Conservation (phyloP, 2,888 invertebrate genomes). For the Stenchaetothrips biformis region DNA sequence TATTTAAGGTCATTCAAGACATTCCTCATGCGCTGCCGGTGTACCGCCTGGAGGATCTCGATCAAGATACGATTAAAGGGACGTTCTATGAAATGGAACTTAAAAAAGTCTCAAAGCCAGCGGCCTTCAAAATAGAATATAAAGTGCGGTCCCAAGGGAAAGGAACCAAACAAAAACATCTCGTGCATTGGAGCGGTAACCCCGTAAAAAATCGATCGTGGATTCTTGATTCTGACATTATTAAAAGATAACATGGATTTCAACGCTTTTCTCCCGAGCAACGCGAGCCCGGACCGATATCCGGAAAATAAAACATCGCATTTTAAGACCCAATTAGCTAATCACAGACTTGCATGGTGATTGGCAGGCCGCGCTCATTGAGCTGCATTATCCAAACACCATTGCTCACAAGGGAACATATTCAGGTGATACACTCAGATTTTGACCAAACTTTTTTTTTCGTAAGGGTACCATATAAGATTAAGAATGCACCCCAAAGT, state of each 20-base stretch:
- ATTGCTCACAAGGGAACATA: too few species aligned
- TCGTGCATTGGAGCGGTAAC: slow-evolving; percentile 34
- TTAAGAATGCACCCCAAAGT: too few species aligned
- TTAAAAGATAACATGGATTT: neutral
- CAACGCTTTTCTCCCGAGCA: slow-evolving; percentile 25
- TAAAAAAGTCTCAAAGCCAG: slow-evolving; percentile 32
- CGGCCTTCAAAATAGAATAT: slow-evolving; percentile 26
- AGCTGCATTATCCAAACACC: too few species aligned
- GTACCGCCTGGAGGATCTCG: too few species aligned
- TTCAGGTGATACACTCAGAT: too few species aligned
- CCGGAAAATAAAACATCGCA: slow-evolving; percentile 34
- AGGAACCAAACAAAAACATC: slow-evolving; percentile 21
- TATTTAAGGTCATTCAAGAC: slow-evolving; percentile 33
- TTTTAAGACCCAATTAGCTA: slow-evolving; percentile 33
- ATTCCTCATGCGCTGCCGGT: too few species aligned
- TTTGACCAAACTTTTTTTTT: too few species aligned
- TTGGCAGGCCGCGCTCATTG: slow-evolving; percentile 34
- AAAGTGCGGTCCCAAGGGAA: slow-evolving; percentile 24
- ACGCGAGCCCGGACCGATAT: slow-evolving; percentile 32
- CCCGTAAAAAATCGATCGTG: slow-evolving; percentile 31
- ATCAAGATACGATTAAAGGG: too few species aligned
- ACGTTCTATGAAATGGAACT: too few species aligned
- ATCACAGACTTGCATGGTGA: slow-evolving; percentile 29
- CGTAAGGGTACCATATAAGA: too few species aligned
- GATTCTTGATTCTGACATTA: slow-evolving; percentile 28